Evolutionary conservation across 2,888 invertebrate genomes (phyloP), one percentile per base, ranked within the genome.

Genomic region (Habrosyne pyritoides): DNA sequence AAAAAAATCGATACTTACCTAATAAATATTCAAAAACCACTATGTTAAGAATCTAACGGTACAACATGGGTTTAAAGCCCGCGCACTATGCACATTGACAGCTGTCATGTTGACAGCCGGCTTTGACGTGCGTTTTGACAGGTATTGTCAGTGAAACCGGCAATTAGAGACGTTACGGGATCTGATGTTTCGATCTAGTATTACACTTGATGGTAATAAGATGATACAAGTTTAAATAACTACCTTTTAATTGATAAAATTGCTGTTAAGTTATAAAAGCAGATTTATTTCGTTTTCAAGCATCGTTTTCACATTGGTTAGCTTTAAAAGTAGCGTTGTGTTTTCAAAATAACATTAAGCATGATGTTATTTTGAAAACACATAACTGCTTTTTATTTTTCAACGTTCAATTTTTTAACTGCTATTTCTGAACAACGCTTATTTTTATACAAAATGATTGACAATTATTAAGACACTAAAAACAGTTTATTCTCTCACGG

Each of bases 31-130:
- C 50, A 50, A 50, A 47, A 22, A 2, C 49, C 18, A 28, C 28
- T 28, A 49, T 28, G 18, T n/a, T 48, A 50, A 50, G 2, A 50
- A 50, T 18, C 28, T 50, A 50, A 50, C 50, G 50, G 50, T 18
- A 28, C 28, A 26, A 18, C 21, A 28, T 42, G 8, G 18, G 14
- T 30, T 50, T 21, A 30, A 47, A 49, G 18, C 26, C 26, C 50
- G 47, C 55, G 47, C 63, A 57, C 30, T 14, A 50, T 30, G 21
- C 30, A 56, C 61, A 70, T 65, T 81, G 83, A 82, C 84, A 83
- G 77, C 80, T 84, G 87, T 86, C 87, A 86, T 55, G 71, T 73
- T 81, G 83, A 82, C 80, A 81, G 73, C 58, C 57, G 58, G 66
- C 6, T 69, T 75, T 69, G 63, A 66, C 69, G 63, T 65, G 59